A percentile compares a stretch with the other conserved stretches of the same genome.
These are phyloP conservation scores for Ursus arctos DNA, from an alignment of 2,113 vertebrate species.

Conservation along the genomic window DNA sequence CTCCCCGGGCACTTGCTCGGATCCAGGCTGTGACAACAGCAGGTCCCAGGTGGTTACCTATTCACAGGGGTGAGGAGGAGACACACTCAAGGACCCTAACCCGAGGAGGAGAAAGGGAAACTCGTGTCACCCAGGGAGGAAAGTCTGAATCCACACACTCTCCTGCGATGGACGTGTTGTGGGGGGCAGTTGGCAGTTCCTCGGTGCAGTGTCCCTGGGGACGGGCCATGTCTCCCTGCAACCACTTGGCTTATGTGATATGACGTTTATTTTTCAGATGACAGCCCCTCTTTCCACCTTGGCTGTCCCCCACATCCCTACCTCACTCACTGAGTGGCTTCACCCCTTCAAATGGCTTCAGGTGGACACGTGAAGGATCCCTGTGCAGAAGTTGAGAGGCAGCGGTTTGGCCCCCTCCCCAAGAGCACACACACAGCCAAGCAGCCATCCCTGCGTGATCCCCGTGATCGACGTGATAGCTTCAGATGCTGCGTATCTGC, in stretches of 20 bases:
- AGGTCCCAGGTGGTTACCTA: background rate
- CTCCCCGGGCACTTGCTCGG: background rate
- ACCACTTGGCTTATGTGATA: too few species aligned
- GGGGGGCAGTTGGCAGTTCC: too few species aligned
- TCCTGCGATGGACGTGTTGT: too few species aligned
- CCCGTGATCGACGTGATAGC: accelerated
- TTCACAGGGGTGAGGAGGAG: too few species aligned
- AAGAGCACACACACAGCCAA: background rate
- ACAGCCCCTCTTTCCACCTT: background rate
- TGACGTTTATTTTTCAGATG: background rate
- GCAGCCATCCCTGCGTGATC: accelerated
- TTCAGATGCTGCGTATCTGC: too few species aligned
- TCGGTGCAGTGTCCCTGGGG: background rate
- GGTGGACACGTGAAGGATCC: background rate
- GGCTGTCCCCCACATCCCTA: background rate
- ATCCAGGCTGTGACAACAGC: background rate
- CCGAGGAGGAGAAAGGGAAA: background rate
- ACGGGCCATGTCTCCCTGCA: background rate
- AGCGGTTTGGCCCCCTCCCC: background rate
- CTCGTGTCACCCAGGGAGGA: background rate
- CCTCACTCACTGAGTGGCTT: background rate
- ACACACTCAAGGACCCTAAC: accelerated
- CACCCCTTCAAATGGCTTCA: background rate
- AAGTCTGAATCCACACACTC: background rate
- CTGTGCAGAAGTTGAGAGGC: too few species aligned